Conservation (phyloP, 2,113 vertebrate genomes). For the Lucifuga dentata region DNA sequence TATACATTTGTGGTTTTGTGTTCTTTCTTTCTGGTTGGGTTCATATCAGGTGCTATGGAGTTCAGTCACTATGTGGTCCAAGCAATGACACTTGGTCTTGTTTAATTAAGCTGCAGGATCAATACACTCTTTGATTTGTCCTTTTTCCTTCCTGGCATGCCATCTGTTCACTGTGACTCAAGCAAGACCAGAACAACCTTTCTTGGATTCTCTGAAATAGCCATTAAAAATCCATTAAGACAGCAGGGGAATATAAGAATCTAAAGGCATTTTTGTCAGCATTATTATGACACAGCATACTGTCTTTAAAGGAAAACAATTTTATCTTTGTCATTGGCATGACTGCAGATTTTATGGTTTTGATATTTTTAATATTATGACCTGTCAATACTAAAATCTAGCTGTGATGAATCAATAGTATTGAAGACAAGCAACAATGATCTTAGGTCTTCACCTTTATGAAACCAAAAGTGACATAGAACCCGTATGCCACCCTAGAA, state of each 20-base stretch:
- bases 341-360: not conserved
- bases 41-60: slow-evolving; percentile 51
- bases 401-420: not conserved
- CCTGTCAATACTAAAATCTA: not conserved
- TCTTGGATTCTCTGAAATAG: slow-evolving; percentile 48
- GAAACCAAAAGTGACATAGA: not conserved
- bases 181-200: slow-evolving; percentile 63
- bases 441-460: too few relatives aligned
- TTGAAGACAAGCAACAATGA: not conserved
- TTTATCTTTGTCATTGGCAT: not conserved
- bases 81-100: slow-evolving; percentile 64
- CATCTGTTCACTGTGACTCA: slow-evolving; percentile 67
- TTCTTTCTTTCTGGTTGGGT: slow-evolving; percentile 9
- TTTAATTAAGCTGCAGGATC: slow-evolving; percentile 80
- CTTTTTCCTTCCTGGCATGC: slow-evolving; percentile 40
- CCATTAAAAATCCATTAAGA: slow-evolving; percentile 73
- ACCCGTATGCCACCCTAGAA: too few relatives aligned
- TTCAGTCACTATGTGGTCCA: slow-evolving; percentile 44
- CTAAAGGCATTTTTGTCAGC: too few relatives aligned
- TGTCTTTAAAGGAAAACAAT: too few relatives aligned
- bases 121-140: slow-evolving; percentile 71
- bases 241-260: not conserved
- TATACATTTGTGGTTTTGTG: slow-evolving; percentile 3
- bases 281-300: too few relatives aligned
- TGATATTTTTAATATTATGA: not conserved